Base-by-base conservation (phyloP, 2,888 invertebrate species). In the Xanthia togata region DNA sequence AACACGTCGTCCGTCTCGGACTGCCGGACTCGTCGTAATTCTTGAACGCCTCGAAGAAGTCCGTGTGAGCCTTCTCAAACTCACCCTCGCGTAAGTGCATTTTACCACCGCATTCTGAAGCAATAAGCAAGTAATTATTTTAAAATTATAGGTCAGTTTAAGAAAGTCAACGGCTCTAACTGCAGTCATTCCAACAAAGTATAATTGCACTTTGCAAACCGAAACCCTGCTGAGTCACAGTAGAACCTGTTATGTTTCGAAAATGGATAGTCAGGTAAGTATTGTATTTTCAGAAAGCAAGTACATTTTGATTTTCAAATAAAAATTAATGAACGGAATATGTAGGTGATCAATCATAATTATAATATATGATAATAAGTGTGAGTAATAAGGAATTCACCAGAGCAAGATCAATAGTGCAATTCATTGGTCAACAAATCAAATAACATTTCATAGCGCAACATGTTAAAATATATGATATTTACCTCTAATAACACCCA, bases 11-110 rank as follows among this genome's bases (percentile, higher is more conserved):
- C 82, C 99, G 97, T 89, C 99, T 97, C 26, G 99, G 99, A 90
- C 99, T 99, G 57, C 99, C 99, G 23, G 99, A 99, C 95, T 99
- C 99, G 96, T 99, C 99, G 93, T 99, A 99, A 94, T 99, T 99
- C 96, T 99, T 99, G 94, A 99, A 99, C 4, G 99, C 99, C 95
- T 99, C 99, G 94, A 99, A 99, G 96, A 99, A 99, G 94, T 99
- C 99, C 14, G 99, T 99, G 95, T 99, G 99, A 1, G 99, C 99
- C 93, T 99, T 98, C 93, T 99, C 99, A 94, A 99, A 99, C 96
- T 99, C 99, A 8, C 99, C 99, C 96, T 99, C 99, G 38, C 99
- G 97, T 65, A 99, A 97, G 96, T 99, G 99, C 99, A 99, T 99
- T 96, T 99, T 99, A 0, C 99, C 99, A 9, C 99, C 99, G 95